These are phyloP conservation scores for Nycticryphes semicollaris DNA, from an alignment of 2,113 vertebrate species.

Conservation along the genomic window DNA sequence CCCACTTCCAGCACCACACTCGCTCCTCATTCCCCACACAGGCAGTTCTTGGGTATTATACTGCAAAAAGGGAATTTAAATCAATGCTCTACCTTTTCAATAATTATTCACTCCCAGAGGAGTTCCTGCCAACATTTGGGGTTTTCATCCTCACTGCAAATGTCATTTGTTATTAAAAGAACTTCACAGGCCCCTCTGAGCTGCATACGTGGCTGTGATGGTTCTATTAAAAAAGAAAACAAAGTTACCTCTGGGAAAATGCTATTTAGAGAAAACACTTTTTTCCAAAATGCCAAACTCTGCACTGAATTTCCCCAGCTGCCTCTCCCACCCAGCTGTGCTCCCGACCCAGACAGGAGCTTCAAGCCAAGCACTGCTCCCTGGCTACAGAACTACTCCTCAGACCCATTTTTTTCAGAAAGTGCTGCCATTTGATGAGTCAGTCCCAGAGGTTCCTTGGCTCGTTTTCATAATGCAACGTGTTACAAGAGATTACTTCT, in stretches of 20 bases:
- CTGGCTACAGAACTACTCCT: background rate
- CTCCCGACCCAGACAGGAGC: background rate
- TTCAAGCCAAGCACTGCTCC: background rate
- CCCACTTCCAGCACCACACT: background rate
- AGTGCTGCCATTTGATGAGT: background rate
- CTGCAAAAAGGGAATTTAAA: background rate
- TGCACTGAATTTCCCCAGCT: background rate
- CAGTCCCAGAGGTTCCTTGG: background rate
- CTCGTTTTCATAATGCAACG: background rate
- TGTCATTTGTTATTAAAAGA: background rate
- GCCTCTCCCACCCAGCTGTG: background rate
- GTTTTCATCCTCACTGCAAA: background rate
- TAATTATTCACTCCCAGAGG: background rate
- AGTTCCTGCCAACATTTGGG: background rate
- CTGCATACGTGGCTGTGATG: background rate
- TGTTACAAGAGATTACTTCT: background rate
- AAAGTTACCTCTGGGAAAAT: background rate
- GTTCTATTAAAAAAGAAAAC: background rate
- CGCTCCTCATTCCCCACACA: background rate
- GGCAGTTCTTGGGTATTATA: background rate
- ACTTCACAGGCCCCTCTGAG: background rate
- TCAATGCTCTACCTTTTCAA: background rate
- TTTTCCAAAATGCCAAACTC: background rate
- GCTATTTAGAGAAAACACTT: background rate
- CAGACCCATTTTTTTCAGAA: background rate